Evolutionary conservation across 2,113 vertebrate species (phyloP).

Genomic region (Caranx ignobilis): DNA sequence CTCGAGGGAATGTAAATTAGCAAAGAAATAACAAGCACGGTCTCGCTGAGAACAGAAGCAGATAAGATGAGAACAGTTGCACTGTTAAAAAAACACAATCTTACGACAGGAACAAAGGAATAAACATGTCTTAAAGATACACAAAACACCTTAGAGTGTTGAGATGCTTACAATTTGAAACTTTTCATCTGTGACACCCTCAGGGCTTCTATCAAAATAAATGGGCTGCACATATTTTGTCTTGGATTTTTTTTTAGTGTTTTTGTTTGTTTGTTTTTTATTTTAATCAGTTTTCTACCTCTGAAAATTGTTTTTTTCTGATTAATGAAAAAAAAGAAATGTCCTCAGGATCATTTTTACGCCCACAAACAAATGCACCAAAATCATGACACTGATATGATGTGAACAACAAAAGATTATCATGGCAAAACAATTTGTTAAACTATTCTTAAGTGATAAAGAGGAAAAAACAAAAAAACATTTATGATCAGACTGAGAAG

Average conservation of each 20-base stretch:
- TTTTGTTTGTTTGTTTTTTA: too few species aligned
- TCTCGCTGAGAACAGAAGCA: constrained; percentile 5
- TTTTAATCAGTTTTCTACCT: too few species aligned
- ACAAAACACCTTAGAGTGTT: neutral
- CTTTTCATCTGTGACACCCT: neutral
- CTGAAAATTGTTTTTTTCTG: too few species aligned
- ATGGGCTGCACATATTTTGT: neutral
- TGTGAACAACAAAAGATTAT: too few species aligned
- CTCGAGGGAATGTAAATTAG: constrained; percentile 2
- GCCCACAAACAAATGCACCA: too few species aligned
- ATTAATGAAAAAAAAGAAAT: too few species aligned
- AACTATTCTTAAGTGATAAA: too few species aligned
- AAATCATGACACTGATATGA: too few species aligned
- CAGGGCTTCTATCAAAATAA: neutral
- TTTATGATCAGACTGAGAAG: too few species aligned
- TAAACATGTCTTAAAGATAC: neutral
- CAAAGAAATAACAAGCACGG: constrained; percentile 10
- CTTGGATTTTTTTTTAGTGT: neutral
- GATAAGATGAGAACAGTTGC: neutral
- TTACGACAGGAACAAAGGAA: constrained; percentile 1
- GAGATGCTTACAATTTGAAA: neutral
- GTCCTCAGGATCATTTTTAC: too few species aligned
- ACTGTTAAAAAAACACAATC: neutral
- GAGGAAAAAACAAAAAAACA: too few species aligned
- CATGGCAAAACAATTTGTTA: too few species aligned